Percentiles rank a stretch among this genome's conserved stretches.
These are phyloP conservation scores for Anas bahamensis DNA, from an alignment of 2,797 vertebrate genomes.

Conservation along the genomic window DNA sequence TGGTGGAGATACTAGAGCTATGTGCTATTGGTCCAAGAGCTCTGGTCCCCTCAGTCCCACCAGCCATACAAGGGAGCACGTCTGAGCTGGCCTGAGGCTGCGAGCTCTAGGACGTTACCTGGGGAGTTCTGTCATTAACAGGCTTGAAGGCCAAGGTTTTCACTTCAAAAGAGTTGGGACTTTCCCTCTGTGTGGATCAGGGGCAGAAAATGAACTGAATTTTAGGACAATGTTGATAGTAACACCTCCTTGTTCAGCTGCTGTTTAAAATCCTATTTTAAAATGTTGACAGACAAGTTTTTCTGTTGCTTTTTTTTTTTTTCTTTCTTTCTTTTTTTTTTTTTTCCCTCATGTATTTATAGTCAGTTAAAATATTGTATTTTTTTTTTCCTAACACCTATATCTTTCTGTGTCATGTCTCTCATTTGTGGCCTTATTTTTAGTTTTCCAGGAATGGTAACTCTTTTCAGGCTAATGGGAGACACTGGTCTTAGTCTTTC, in stretches of 20 bases:
- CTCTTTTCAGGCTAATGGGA: neutral
- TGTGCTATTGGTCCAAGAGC: neutral
- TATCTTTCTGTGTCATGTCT: neutral
- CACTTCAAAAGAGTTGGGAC: neutral
- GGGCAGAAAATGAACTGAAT: neutral
- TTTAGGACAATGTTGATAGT: constrained; percentile 21
- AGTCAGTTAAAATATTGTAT: neutral
- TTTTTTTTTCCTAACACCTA: neutral
- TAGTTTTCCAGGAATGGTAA: neutral
- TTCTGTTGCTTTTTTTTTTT: neutral
- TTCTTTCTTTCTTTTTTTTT: neutral
- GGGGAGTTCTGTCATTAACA: neutral
- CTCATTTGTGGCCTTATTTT: neutral
- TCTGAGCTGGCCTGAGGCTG: fast-evolving
- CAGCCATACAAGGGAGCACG: neutral
- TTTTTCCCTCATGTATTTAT: neutral
- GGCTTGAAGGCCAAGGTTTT: neutral
- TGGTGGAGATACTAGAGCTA: neutral
- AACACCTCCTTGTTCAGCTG: constrained; percentile 1
- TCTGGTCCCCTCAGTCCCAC: neutral
- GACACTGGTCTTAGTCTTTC: neutral
- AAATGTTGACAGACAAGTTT: neutral
- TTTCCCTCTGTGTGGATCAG: neutral
- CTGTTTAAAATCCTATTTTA: neutral
- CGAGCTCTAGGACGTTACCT: neutral